A percentile compares a stretch with the other conserved stretches of the same genome.
These are phyloP conservation scores for Ricordea florida DNA, from an alignment of 92 coral and sea anemone species.

Conservation along the genomic window DNA sequence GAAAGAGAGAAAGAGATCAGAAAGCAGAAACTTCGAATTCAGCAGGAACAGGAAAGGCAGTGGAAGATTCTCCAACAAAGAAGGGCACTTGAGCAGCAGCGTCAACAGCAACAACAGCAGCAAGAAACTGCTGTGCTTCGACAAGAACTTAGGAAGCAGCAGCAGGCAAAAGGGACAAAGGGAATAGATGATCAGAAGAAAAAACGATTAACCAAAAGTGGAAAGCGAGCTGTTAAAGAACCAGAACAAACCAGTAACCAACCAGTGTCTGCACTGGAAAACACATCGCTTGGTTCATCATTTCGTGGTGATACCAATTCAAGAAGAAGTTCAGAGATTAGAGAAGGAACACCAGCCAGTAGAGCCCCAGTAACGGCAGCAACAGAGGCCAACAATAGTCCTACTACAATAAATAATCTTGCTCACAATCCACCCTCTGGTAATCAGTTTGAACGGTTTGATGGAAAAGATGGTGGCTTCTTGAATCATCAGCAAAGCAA, in stretches of 20 bases:
- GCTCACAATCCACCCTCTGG: not conserved
- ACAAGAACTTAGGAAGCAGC: conserved; percentile 81
- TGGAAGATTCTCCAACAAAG: conserved; percentile 98
- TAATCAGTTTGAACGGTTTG: not conserved
- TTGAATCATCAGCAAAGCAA: not conserved
- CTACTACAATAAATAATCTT: not conserved
- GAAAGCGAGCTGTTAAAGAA: conserved; percentile 9
- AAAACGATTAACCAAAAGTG: conserved; percentile 57
- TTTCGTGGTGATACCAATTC: too few species aligned
- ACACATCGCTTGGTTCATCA: not conserved
- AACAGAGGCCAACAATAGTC: not conserved
- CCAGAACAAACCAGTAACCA: conserved; percentile 13
- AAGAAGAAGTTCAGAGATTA: too few species aligned
- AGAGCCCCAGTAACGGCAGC: not conserved
- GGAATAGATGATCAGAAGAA: conserved; percentile 77
- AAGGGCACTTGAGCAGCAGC: conserved; percentile 90
- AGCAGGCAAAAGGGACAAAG: conserved; percentile 76
- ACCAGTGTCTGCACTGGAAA: not conserved
- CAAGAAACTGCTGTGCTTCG: conserved; percentile 78
- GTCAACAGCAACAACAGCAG: conserved; percentile 94
- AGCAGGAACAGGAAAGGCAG: conserved; percentile 94
- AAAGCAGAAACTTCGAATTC: conserved; percentile 81
- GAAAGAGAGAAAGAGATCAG: conserved; percentile 88
- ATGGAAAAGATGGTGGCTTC: not conserved
- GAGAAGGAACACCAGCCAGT: too few species aligned